These are phyloP conservation scores for Bombycilla garrulus DNA, from an alignment of 2,113 vertebrate species.

Conservation along the genomic window DNA sequence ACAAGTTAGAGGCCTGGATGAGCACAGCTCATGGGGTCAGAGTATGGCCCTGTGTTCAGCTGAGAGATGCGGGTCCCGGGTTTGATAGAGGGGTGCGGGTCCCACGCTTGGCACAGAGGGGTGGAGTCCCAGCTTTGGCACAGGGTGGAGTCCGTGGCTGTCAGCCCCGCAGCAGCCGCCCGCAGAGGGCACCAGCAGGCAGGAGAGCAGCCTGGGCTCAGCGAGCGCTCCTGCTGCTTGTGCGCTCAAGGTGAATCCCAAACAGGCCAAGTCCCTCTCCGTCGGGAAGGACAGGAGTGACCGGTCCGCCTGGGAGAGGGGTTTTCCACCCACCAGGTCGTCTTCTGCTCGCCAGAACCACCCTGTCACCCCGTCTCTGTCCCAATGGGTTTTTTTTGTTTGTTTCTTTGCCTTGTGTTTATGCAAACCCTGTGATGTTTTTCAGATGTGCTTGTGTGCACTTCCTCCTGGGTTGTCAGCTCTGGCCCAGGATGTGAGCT, in stretches of 20 bases:
- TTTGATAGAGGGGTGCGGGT: background rate
- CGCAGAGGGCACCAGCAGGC: constrained; percentile 45
- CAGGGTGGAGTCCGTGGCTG: background rate
- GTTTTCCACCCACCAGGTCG: background rate
- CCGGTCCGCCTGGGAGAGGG: rapidly evolving
- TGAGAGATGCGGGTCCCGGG: background rate
- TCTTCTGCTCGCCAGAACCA: background rate
- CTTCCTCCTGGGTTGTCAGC: background rate
- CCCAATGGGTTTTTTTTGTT: background rate
- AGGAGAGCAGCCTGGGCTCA: background rate
- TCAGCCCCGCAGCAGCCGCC: background rate
- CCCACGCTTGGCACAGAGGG: background rate
- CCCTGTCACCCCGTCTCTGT: background rate
- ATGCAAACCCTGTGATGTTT: background rate
- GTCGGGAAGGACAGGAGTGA: background rate
- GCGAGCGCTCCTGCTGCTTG: background rate
- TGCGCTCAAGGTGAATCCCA: background rate
- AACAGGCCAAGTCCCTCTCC: background rate
- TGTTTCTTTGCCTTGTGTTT: background rate
- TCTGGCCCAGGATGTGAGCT: background rate
- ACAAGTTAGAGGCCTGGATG: background rate
- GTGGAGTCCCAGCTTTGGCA: background rate
- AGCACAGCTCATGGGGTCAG: background rate
- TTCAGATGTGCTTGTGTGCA: background rate
- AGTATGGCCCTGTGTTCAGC: background rate